Percentiles rank a stretch among this genome's conserved stretches.
Evolutionary conservation across 2,888 invertebrate species (phyloP).

Genomic region (Deilephila elpenor): DNA sequence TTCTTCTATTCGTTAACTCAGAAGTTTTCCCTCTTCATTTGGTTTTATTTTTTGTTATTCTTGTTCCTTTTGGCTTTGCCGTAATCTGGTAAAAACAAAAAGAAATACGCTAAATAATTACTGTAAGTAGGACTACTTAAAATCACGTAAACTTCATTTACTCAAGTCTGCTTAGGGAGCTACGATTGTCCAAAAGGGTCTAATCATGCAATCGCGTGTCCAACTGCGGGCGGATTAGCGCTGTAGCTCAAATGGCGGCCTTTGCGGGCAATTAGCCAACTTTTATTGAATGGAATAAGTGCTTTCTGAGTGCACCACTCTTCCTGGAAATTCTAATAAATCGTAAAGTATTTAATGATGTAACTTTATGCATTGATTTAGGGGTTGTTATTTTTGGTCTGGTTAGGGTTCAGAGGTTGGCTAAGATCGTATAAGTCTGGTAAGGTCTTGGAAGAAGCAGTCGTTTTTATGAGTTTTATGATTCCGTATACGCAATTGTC

Average conservation of each 20-base stretch:
- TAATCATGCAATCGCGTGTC: slow-evolving; percentile 48
- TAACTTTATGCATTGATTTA: neutral
- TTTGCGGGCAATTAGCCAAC: slow-evolving; percentile 43
- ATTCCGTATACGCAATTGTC: no score
- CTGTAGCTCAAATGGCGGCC: slow-evolving; percentile 40
- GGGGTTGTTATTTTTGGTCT: neutral
- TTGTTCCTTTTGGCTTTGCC: neutral
- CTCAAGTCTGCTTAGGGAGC: slow-evolving; percentile 11
- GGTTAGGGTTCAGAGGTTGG: no score
- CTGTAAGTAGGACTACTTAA: neutral
- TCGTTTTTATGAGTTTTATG: no score
- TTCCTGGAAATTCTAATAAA: slow-evolving; percentile 17
- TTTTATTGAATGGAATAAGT: slow-evolving; percentile 44
- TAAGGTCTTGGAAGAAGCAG: no score
- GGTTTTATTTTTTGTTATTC: no score
- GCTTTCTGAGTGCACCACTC: slow-evolving; percentile 30
- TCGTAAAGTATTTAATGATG: neutral
- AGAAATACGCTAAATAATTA: neutral
- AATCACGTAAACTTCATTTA: slow-evolving; percentile 24
- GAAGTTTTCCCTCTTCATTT: no score
- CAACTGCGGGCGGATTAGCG: slow-evolving; percentile 35
- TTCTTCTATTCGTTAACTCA: no score
- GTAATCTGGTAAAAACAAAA: neutral
- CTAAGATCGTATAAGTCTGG: no score
- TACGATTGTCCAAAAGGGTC: slow-evolving; percentile 28